Evolutionary conservation across 2,888 invertebrate species (phyloP), one percentile per base, ranked within the genome.

Genomic region (Mamestra brassicae): DNA sequence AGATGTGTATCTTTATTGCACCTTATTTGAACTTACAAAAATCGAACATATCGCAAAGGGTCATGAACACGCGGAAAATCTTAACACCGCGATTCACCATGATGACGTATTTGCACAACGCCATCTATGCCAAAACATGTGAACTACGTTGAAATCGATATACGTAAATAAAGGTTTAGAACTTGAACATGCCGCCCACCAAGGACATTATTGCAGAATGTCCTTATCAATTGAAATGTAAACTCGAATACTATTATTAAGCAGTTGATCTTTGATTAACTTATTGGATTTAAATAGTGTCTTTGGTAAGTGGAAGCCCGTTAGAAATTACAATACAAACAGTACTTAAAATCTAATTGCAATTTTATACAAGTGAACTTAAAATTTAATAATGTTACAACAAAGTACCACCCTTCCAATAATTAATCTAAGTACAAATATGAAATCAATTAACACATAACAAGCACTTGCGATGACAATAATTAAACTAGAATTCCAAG

Each of bases 121-220:
- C 57, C 34, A 42, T 42, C 38, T 38, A 38, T 38, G 38, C 38
- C 38, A 38, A 38, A 38, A 38, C 38, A 38, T 38, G 38, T 38
- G 38, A 38, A 38, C 38, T 38, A 38, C 38, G 38, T 38, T 38
- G 38, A 38, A 38, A 38, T 38, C 38, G 5, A 38, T 38, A 38
- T 38, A 38, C 38, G 38, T 38, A 38, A 38, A 38, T 38, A 38
- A 38, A 38, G 38, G 38, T 38, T 38, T 42, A 42, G 42, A 55
- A 68, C 64, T 69, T 74, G 55, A 42, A 74, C 62, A 62, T 62
- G n/a, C 62, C 62, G 62, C 45, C 62, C 62, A 62, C 62, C 62
- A 62, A 62, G 62, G 62, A 62, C 62, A 70, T 62, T 62, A 62
- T 62, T 62, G 45, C 62, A 62, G 62, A 62, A 62, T 62, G 45